A percentile compares a stretch with the other conserved stretches of the same genome.
These are phyloP conservation scores for Eubasilissa regina DNA, from an alignment of 1,140 invertebrate species.

Conservation along the genomic window DNA sequence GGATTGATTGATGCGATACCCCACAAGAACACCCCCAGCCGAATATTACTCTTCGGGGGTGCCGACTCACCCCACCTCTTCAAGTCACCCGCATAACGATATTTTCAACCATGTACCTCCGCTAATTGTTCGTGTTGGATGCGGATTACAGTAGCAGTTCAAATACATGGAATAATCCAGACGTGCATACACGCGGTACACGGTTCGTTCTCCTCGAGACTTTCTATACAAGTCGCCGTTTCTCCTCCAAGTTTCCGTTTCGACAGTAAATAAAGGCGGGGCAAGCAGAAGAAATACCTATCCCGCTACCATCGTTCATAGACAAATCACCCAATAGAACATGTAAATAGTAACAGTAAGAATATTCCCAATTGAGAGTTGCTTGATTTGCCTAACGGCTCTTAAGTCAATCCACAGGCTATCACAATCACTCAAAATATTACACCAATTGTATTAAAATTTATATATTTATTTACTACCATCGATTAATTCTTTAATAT, in stretches of 20 bases:
- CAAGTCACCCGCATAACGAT: conserved; percentile 45
- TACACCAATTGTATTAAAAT: too few species aligned
- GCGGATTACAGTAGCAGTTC: too few species aligned
- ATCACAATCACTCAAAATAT: background rate
- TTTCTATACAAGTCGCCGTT: background rate
- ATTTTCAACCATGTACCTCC: conserved; percentile 27
- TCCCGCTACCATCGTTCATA: background rate
- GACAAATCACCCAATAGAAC: background rate
- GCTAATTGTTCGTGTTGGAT: conserved; percentile 21
- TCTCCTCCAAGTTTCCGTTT: background rate
- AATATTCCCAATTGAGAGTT: background rate
- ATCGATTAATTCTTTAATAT: too few species aligned
- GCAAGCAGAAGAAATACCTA: conserved; percentile 5
- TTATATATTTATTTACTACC: too few species aligned
- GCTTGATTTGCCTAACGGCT: conserved; percentile 5
- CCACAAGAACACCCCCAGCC: conserved; percentile 46
- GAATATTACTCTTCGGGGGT: conserved; percentile 43
- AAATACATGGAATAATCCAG: background rate
- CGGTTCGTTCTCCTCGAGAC: background rate
- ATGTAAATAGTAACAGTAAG: background rate
- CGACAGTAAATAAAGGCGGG: conserved; percentile 7
- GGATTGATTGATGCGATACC: conserved; percentile 57
- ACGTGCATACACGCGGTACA: background rate
- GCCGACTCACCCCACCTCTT: conserved; percentile 17
- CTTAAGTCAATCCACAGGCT: background rate